Percentiles rank a stretch among this genome's conserved stretches.
phyloP scores from a whole-genome alignment of 2,888 invertebrate genomes.

The Hirudinaria manillensis region DNA sequence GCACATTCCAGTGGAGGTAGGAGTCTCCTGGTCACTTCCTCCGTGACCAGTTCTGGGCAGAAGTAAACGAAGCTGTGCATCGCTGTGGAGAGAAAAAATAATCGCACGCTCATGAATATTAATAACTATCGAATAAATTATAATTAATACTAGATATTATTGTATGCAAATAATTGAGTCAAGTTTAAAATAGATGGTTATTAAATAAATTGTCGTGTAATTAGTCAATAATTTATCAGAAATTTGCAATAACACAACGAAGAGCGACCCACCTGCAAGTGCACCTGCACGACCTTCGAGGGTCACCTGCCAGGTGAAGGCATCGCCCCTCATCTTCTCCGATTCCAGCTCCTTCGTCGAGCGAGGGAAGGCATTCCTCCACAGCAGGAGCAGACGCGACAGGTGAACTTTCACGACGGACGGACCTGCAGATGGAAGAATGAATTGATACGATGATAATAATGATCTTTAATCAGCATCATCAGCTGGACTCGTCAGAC shows the following conservation, averaged over 20 bases:
- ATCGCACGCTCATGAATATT: no score
- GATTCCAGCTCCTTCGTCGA: slow-evolving; percentile 92
- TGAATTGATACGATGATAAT: neutral
- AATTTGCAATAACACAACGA: no score
- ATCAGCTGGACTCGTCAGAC: neutral
- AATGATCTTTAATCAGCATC: neutral
- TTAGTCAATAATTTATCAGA: no score
- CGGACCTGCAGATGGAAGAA: slow-evolving; percentile 61
- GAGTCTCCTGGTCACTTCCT: slow-evolving; percentile 81
- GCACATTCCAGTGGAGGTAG: slow-evolving; percentile 89
- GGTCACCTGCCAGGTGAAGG: slow-evolving; percentile 93
- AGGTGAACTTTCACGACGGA: slow-evolving; percentile 85
- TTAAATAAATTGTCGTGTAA: no score
- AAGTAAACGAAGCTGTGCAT: slow-evolving; percentile 86
- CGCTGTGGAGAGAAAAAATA: slow-evolving; percentile 56
- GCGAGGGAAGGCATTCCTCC: slow-evolving; percentile 95
- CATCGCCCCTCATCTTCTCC: slow-evolving; percentile 85
- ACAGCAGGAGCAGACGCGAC: slow-evolving; percentile 84
- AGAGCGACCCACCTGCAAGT: slow-evolving; percentile 61
- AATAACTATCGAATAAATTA: no score
- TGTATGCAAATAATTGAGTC: no score
- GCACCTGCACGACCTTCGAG: slow-evolving; percentile 93
- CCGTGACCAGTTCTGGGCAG: slow-evolving; percentile 78
- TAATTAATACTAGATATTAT: no score
- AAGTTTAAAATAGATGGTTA: no score